These are phyloP conservation scores for Apus apus DNA, from an alignment of 2,113 vertebrate genomes.

Conservation along the genomic window DNA sequence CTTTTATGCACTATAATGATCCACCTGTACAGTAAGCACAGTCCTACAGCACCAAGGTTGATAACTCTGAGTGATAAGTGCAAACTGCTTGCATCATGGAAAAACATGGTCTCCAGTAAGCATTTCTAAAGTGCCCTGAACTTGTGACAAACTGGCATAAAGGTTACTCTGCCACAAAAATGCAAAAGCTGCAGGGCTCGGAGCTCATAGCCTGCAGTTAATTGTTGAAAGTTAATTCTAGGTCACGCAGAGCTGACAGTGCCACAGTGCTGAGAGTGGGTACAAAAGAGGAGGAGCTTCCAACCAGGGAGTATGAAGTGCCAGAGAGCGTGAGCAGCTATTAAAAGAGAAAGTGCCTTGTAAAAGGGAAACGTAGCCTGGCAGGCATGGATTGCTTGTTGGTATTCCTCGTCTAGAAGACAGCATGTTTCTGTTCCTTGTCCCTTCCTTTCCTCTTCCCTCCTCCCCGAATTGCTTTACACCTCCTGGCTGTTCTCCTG, in stretches of 20 bases:
- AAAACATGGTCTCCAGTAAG: slow-evolving; percentile 66
- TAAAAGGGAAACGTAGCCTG: slow-evolving; percentile 35
- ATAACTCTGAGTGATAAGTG: slow-evolving; percentile 75
- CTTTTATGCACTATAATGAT: slow-evolving; percentile 39
- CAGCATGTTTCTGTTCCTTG: neutral
- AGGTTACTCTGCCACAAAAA: slow-evolving; percentile 72
- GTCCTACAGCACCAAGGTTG: slow-evolving; percentile 49
- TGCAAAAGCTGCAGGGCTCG: slow-evolving; percentile 44
- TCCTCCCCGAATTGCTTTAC: neutral
- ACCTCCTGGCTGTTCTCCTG: neutral
- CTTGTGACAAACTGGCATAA: slow-evolving; percentile 78
- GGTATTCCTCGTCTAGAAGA: neutral
- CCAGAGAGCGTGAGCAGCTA: neutral
- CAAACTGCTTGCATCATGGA: slow-evolving; percentile 83
- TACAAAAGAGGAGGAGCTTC: slow-evolving; percentile 38
- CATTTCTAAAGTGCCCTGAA: slow-evolving; percentile 73
- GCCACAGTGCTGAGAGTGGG: slow-evolving; percentile 10
- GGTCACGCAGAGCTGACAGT: slow-evolving; percentile 68
- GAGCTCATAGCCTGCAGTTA: slow-evolving; percentile 54
- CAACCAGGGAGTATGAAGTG: slow-evolving; percentile 14
- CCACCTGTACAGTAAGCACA: slow-evolving; percentile 52
- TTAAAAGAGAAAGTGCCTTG: slow-evolving; percentile 69
- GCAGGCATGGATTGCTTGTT: slow-evolving; percentile 24
- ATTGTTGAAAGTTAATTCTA: slow-evolving; percentile 76
- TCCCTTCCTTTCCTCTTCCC: neutral